phyloP scores from a whole-genome alignment of 2,888 invertebrate genomes.

The Tillus elongatus region DNA sequence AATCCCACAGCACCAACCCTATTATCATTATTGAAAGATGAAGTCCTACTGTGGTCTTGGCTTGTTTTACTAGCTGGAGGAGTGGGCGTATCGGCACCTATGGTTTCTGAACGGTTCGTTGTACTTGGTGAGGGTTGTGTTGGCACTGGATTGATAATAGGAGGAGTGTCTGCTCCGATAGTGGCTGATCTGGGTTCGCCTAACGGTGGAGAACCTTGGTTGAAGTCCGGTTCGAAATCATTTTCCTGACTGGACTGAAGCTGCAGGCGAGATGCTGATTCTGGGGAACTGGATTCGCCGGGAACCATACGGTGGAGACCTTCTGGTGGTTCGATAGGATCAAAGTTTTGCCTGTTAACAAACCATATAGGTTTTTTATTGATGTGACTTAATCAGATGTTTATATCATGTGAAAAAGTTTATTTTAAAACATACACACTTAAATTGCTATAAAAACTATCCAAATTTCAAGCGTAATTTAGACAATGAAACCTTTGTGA shows the following conservation, averaged over 20 bases:
- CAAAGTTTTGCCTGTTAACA: conserved; percentile 20
- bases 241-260: conserved; percentile 21
- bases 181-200: conserved; percentile 38
- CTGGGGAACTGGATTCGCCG: conserved; percentile 50
- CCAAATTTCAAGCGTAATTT: too few relatives aligned
- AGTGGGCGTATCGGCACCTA: conserved; percentile 25
- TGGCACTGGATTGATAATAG: conserved; percentile 14
- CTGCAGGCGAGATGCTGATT: conserved; percentile 23
- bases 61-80: not conserved
- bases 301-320: conserved; percentile 55
- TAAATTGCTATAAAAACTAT: not conserved
- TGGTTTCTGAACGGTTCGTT: conserved; percentile 30
- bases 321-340: conserved; percentile 40
- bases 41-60: conserved; percentile 10
- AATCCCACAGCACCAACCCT: too few relatives aligned
- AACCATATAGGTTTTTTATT: too few relatives aligned
- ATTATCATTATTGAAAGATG: conserved; percentile 5
- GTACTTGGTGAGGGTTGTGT: conserved; percentile 10
- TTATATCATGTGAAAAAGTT: too few relatives aligned
- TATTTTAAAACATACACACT: too few relatives aligned
- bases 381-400: too few relatives aligned
- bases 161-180: conserved; percentile 40
- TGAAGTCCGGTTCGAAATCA: conserved; percentile 28
- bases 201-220: conserved; percentile 19
- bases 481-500: too few relatives aligned